Evolutionary conservation across 1,140 invertebrate species (phyloP), one percentile per base, ranked within the genome.

Genomic region (Wiebesia pumilae): DNA sequence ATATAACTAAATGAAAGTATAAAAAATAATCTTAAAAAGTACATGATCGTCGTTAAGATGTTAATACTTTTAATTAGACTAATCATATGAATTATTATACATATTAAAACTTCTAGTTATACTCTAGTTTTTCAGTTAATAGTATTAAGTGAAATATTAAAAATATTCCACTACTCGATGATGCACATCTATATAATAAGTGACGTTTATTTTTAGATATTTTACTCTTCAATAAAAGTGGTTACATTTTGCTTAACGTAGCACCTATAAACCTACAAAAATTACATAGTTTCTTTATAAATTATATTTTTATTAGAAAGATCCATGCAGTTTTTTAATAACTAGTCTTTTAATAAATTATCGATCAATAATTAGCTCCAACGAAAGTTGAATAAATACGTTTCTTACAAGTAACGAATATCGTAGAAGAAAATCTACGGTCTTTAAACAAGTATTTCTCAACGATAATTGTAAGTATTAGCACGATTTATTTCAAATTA

Each of bases 231-330:
- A n/a, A 67, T 67, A 30, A 81, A 67, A 65, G 40, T 67, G 38
- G 2, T 67, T 81, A 27, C 30, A 81, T 81, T 81, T 40, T 40
- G 67, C 14, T 67, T 14, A 40, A 43, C 30, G 35, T 43, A 40
- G 79, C 58, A 65, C 19, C 35, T 24, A 16, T 27, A 38, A 67
- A 65, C 21, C 7, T 27, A 43, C 38, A 30, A 81, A 35, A 80
- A 80, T 62, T 62, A 38, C 51, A 30, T 43, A 81, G 58, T 81
- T 81, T 43, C 79, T 67, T 81, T 43, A 33, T 19, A 71, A 38
- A 62, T 24, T 69, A 10, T 30, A 30, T 69, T 35, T 69, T 14
- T 16, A 3, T 65, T 6, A 81, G 27, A 81, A 24, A 75, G 10
- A 75, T 0, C 4, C n/a, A 27, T 75, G 1, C 19, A 21, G 7